Evolutionary conservation across 2,113 vertebrate genomes (phyloP), one percentile per base, ranked within the genome.

Genomic region (Nothobranchius kuhntae): DNA sequence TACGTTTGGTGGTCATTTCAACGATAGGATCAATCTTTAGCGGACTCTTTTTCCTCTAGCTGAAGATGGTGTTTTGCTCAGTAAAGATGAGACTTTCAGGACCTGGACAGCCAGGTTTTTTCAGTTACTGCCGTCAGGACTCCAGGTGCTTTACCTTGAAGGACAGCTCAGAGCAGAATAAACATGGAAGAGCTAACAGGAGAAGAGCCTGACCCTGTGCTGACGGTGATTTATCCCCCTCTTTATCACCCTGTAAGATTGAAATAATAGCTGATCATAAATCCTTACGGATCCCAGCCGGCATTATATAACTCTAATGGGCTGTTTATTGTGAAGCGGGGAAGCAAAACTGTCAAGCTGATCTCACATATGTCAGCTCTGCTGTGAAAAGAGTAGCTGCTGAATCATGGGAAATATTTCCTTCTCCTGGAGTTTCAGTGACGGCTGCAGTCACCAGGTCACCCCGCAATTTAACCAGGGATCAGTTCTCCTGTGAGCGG

Each of bases 221-320:
- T 40, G 59, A 79, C 53, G 13, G 58, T 58, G 52, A 83, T 83
- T 83, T 79, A 81, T 81, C 56, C 45, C 38, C 30, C 46, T 24
- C 52, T 81, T 84, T 57, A 85, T 83, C 73, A 75, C 69, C 13
- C 48, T 6, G 68, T 59, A 15, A 80, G 62, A 72, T 73, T 59
- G 53, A 75, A 89, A 86, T 86, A 86, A 83, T 73, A 74, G 66
- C 53, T 1, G 26, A 53, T 60, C 48, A 51, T 86, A 85, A 86
- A 86, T 85, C 67, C 55, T 13, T 51, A 11, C 24, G 0, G 66
- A 86, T 83, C 75, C 51, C 54, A 24, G 68, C 9, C 7, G 53
- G 53, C 38, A 53, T 72, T 61, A 68, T 64, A 80, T 77, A 82
- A 82, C 76, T 77, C 73, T 56, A 35, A 71, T 46, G 61, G 67